Base-by-base conservation (phyloP, 2,888 invertebrate genomes). In the Nomada fucata region DNA sequence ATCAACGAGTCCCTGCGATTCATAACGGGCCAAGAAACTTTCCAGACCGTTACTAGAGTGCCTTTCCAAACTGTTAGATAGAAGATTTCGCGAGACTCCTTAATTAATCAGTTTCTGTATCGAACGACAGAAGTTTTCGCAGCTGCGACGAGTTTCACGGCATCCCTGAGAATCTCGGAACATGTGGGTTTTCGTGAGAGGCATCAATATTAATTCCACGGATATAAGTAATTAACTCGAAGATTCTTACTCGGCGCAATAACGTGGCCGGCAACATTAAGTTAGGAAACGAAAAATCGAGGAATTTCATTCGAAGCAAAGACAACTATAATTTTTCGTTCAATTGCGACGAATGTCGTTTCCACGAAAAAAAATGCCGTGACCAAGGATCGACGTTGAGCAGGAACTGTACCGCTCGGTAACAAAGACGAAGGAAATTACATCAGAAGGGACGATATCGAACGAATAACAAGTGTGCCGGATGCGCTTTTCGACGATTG, bases 351-450 rank as follows among this genome's bases (percentile, higher is more conserved):
- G 68, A 68, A 36, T 29, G 10, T 60, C 29, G 26, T 59, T 26
- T 59, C 20, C 20, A 4, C 4, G 9, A 9, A 15, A 15, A 11
- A 11, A 10, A 5, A 10, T 18, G n/a, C 20, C 50, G 26, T 5
- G 57, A 42, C 0, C 47, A 47, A 13, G 26, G 68, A 63, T 79
- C 36, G 78, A 52, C 57, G 57, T 76, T 57, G 68, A 68, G 68
- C 68, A 52, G 77, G 67, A 67, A 80, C 67, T 61, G 50, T 29
- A 63, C 29, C 2, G 29, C 1, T 55, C 59, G 42, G 26, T 44
- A 23, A 59, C 64, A 60, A 76, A 77, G 44, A 60, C 59, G 77
- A 57, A 53, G 64, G 70, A 77, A 79, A 79, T 77, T 77, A 79
- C 64, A 79, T 65, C 57, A 63, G 69, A 53, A 64, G 59, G 29